Evolutionary conservation across 2,888 invertebrate species (phyloP).

Genomic region (Thumatha senex): DNA sequence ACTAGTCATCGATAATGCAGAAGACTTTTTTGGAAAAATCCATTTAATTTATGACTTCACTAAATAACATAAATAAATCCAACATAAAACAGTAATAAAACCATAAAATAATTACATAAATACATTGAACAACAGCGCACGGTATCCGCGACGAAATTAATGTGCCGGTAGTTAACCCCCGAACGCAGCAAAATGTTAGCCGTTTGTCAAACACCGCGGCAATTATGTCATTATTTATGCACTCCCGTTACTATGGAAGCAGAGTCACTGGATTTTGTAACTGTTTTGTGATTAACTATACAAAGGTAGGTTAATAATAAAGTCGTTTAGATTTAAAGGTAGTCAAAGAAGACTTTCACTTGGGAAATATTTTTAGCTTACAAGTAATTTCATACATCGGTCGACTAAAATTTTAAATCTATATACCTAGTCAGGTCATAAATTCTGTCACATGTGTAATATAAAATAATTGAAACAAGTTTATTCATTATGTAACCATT

Average conservation of each 20-base stretch:
- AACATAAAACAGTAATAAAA: slow-evolving; percentile 5
- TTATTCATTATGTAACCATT: too few species aligned
- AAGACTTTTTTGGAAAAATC: too few species aligned
- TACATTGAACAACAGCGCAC: slow-evolving; percentile 7
- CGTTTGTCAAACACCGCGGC: slow-evolving; percentile 72
- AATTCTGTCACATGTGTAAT: too few species aligned
- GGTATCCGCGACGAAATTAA: slow-evolving; percentile 34
- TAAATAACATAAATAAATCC: not conserved
- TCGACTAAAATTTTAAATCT: too few species aligned
- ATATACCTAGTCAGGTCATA: too few species aligned
- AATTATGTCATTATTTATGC: slow-evolving; percentile 78
- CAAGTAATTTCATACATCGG: too few species aligned
- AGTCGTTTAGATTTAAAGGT: too few species aligned
- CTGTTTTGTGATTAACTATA: slow-evolving; percentile 23
- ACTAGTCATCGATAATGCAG: too few species aligned
- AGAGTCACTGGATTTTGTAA: slow-evolving; percentile 51
- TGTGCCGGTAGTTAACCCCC: slow-evolving; percentile 40
- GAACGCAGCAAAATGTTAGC: slow-evolving; percentile 61
- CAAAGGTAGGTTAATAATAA: not conserved
- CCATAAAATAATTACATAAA: slow-evolving; percentile 4
- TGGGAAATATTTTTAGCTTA: too few species aligned
- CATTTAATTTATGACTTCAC: not conserved
- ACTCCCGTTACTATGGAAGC: slow-evolving; percentile 47
- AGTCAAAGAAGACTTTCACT: too few species aligned
- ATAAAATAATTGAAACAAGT: too few species aligned